These are phyloP conservation scores for Leucophenga maculata DNA, from an alignment of 2,888 invertebrate species.

Conservation along the genomic window DNA sequence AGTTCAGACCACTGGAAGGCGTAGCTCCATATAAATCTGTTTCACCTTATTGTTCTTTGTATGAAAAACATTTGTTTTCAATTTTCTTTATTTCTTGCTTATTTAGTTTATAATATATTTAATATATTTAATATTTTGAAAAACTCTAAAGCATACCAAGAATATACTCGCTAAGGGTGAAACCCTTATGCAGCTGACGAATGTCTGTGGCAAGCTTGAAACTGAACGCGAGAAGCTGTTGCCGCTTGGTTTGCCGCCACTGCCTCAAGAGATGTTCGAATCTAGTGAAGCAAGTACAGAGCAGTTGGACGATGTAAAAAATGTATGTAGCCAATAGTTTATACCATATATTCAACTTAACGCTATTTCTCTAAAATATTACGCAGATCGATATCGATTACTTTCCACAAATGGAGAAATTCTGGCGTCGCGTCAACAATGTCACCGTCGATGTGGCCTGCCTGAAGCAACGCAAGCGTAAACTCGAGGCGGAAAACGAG, in stretches of 20 bases:
- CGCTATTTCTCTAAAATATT: not conserved
- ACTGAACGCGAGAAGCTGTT: slow-evolving; percentile 75
- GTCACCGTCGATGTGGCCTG: slow-evolving; percentile 74
- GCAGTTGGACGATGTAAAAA: slow-evolving; percentile 67
- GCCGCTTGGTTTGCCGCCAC: slow-evolving; percentile 63
- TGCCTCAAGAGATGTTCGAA: slow-evolving; percentile 56
- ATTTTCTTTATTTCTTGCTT: too few relatives aligned
- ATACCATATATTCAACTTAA: slow-evolving; percentile 40
- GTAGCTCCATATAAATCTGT: too few relatives aligned
- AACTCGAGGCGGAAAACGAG: slow-evolving; percentile 76
- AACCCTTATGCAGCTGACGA: slow-evolving; percentile 76
- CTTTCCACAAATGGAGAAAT: slow-evolving; percentile 79
- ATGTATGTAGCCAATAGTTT: slow-evolving; percentile 43
- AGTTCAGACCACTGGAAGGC: too few relatives aligned
- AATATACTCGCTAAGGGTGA: slow-evolving; percentile 75
- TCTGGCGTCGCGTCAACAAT: slow-evolving; percentile 78
- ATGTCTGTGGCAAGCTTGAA: slow-evolving; percentile 80
- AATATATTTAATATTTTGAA: slow-evolving; percentile 50
- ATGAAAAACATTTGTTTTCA: not conserved
- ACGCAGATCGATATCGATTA: slow-evolving; percentile 73
- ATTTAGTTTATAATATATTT: not conserved
- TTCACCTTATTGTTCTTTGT: too few relatives aligned
- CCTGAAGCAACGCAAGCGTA: slow-evolving; percentile 69
- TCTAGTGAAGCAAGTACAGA: slow-evolving; percentile 43
- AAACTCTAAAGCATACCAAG: slow-evolving; percentile 71